A percentile compares a stretch with the other conserved stretches of the same genome.
phyloP scores from a whole-genome alignment of 2,797 vertebrate genomes.

The Spinus olivaceus region DNA sequence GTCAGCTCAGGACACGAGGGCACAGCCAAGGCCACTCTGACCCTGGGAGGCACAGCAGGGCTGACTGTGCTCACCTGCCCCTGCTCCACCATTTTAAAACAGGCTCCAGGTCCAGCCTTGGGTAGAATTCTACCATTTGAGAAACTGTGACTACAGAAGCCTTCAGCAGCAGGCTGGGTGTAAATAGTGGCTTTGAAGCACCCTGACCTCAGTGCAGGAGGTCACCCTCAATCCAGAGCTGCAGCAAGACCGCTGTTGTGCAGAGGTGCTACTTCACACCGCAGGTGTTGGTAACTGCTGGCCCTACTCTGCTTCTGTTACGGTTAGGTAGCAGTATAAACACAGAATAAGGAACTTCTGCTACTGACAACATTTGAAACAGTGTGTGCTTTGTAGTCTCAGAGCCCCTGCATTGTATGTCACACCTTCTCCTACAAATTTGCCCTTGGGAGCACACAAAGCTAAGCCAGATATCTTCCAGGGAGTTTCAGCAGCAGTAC shows the following conservation, averaged over 20 bases:
- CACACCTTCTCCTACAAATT: neutral
- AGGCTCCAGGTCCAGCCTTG: neutral
- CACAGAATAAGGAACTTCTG: neutral
- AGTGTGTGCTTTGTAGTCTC: neutral
- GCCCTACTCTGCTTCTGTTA: neutral
- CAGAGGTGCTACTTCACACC: neutral
- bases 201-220: accelerated
- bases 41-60: neutral
- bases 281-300: neutral
- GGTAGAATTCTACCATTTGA: neutral
- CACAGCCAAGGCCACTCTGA: neutral
- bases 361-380: neutral
- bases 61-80: too few species aligned
- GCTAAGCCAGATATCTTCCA: neutral
- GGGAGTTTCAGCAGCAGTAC: neutral
- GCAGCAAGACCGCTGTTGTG: accelerated
- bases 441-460: neutral
- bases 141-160: neutral
- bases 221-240: neutral
- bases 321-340: neutral
- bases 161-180: neutral
- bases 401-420: neutral
- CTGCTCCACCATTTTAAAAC: neutral
- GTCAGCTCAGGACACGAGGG: neutral
- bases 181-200: neutral